Evolutionary conservation across 2,888 invertebrate genomes (phyloP), one percentile per base, ranked within the genome.

Genomic region (Eupithecia tripunctaria): DNA sequence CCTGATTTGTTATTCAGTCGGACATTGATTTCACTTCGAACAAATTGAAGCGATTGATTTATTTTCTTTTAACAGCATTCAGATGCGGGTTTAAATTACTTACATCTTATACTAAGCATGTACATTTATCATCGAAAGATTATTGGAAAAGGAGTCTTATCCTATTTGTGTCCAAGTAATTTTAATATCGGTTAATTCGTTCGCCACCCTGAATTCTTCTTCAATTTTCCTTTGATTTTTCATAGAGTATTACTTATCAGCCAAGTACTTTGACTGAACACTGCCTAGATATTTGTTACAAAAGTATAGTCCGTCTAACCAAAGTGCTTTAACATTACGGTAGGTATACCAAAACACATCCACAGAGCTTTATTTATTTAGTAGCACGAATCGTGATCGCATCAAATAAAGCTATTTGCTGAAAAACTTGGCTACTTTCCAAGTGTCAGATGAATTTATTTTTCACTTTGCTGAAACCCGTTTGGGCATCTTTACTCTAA

Each of bases 81-180:
- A 70, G 67, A 91, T 91, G 89, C 91, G 91, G 91, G 92, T 80
- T 80, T 4, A 81, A 83, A 86, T 83, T 89, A 93, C 92, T 88
- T 89, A 88, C 86, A 88, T 86, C 84, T 87, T 84, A 21, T 12
- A 38, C 32, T 21, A 32, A 18, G 32, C 7, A n/a, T 43, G 12
- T 47, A 47, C 14, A 25, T 59, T 14, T 25, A 59, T 59, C 14
- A 25, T 27, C 25, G 14, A 59, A 21, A 25, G 15, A 25, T 56
- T 21, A 51, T 21, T 21, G 10, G 2, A 18, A 43, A 43, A 18
- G 43, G 43, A 41, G 7, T 18, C 18, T 6, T 18, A 41, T 14
- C 3, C 1, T 14, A 18, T 43, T 18, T 43, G 18, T 43, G 5
- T 43, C 43, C 18, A 43, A 43, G 43, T 43, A 18, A 43, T 18